These are phyloP conservation scores for Excalfactoria chinensis DNA, from an alignment of 2,113 vertebrate species.

Conservation along the genomic window DNA sequence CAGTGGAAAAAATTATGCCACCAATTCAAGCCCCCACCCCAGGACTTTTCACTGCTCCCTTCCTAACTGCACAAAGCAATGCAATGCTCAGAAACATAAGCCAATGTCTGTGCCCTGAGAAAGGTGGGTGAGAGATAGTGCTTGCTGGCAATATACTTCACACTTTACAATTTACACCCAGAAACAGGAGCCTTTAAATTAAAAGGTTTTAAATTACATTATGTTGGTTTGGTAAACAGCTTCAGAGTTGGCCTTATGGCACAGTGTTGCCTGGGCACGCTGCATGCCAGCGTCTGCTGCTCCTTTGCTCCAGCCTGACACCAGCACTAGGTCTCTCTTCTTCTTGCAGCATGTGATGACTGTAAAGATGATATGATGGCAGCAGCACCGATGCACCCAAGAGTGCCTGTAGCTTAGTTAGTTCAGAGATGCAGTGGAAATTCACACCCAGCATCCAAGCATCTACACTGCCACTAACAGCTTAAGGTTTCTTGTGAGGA, in stretches of 20 bases:
- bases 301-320: background rate
- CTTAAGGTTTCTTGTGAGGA: background rate
- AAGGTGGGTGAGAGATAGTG: background rate
- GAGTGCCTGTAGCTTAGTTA: background rate
- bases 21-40: background rate
- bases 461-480: background rate
- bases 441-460: background rate
- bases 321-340: background rate
- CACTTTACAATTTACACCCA: background rate
- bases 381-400: background rate
- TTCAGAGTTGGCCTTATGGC: background rate
- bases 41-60: background rate
- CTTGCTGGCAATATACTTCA: too few relatives aligned
- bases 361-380: background rate
- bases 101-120: background rate
- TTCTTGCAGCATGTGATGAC: background rate
- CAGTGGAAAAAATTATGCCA: background rate
- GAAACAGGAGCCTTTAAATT: background rate
- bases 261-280: background rate
- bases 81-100: background rate
- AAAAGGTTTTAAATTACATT: background rate
- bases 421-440: background rate
- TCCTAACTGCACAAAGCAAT: background rate
- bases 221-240: background rate
- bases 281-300: background rate